Conservation (phyloP, 2,113 vertebrate genomes). For the Mormyrus lacerda region DNA sequence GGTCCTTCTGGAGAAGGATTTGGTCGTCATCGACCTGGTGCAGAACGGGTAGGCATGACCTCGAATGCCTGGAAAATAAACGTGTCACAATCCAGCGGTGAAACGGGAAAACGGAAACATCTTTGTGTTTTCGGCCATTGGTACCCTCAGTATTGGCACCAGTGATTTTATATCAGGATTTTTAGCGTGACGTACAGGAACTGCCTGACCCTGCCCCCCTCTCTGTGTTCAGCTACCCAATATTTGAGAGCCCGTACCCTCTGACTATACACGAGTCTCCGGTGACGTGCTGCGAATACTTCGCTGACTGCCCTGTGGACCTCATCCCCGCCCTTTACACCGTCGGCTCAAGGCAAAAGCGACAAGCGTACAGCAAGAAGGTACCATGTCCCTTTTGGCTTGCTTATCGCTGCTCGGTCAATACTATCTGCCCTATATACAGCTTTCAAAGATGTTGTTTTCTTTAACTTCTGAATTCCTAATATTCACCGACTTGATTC, state of each 20-base stretch:
- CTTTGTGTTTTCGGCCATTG: background rate
- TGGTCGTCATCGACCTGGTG: constrained; percentile 93
- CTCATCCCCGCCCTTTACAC: constrained; percentile 95
- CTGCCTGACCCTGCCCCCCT: background rate
- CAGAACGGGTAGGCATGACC: constrained; percentile 81
- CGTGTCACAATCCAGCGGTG: background rate
- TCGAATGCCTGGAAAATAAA: background rate
- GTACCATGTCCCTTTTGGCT: constrained; percentile 46
- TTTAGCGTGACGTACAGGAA: background rate
- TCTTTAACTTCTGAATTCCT: background rate
- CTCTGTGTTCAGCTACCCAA: constrained; percentile 53
- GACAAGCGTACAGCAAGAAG: constrained; percentile 97
- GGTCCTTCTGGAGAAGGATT: constrained; percentile 92
- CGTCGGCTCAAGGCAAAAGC: constrained; percentile 87
- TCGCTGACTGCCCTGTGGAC: constrained; percentile 90
- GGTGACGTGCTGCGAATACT: constrained; percentile 92
- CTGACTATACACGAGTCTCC: constrained; percentile 64
- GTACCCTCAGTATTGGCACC: background rate
- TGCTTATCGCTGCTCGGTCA: background rate
- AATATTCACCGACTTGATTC: background rate
- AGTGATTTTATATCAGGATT: background rate
- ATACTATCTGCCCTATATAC: background rate
- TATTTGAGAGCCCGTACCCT: constrained; percentile 65
- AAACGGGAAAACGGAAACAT: background rate
- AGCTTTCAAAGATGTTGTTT: background rate